Evolutionary conservation across 2,888 invertebrate genomes (phyloP).

Genomic region (Caenorhabditis afra): DNA sequence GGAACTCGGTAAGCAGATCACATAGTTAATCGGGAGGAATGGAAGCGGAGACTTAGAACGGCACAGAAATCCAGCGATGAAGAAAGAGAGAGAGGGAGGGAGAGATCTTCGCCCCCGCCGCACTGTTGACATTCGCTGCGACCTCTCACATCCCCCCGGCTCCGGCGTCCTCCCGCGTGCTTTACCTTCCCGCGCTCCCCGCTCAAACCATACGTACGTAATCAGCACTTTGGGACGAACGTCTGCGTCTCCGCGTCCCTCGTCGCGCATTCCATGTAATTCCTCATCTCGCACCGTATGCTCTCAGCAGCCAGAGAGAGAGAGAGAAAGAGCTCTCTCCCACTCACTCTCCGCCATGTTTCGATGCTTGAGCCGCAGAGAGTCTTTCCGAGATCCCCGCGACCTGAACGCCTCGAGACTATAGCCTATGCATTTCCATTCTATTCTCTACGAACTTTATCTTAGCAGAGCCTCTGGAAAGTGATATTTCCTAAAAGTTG

Average conservation of each 20-base stretch:
- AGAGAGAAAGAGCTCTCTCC: background rate
- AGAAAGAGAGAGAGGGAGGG: no score
- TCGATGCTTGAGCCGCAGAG: slow-evolving; percentile 20
- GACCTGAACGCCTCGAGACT: slow-evolving; percentile 29
- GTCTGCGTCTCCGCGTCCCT: slow-evolving; percentile 31
- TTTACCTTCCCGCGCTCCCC: slow-evolving; percentile 18
- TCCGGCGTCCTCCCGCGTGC: background rate
- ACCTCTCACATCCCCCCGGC: slow-evolving; percentile 10
- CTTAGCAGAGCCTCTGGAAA: no score
- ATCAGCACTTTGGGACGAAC: slow-evolving; percentile 13
- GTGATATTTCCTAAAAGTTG: no score
- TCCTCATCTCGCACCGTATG: slow-evolving; percentile 9
- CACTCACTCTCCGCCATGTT: slow-evolving; percentile 42
- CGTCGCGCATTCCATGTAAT: slow-evolving; percentile 35
- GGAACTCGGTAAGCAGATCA: background rate
- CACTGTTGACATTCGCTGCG: slow-evolving; percentile 50
- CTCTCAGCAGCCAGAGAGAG: no score
- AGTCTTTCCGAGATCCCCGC: background rate
- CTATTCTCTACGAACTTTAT: background rate
- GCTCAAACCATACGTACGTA: slow-evolving; percentile 52
- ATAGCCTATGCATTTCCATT: background rate
- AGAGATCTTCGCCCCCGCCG: slow-evolving; percentile 53
- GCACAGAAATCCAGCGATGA: slow-evolving; percentile 28
- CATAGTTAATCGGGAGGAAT: background rate
- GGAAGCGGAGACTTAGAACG: background rate